Evolutionary conservation across 2,113 vertebrate species (phyloP).

Genomic region (Tachycineta bicolor): DNA sequence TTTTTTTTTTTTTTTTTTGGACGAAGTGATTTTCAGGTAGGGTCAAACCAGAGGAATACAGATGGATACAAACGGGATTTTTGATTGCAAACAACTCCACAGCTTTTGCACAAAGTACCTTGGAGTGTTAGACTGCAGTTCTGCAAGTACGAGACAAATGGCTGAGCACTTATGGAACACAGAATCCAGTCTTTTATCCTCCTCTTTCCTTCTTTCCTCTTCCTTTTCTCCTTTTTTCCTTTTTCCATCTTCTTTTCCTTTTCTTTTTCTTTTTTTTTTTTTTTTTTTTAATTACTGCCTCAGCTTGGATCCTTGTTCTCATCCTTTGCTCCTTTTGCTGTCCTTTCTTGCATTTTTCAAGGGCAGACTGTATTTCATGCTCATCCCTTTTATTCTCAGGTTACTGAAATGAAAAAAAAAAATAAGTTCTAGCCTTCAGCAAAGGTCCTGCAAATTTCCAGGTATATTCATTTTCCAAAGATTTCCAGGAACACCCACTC

Average conservation of each 20-base stretch:
- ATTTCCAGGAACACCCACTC: background rate
- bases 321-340: background rate
- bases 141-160: background rate
- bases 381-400: background rate
- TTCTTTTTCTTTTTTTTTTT: too few species aligned
- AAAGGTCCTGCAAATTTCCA: background rate
- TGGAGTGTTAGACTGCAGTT: rapidly evolving
- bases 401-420: background rate
- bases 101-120: background rate
- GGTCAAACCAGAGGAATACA: background rate
- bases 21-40: background rate
- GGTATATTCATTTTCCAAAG: background rate
- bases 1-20: background rate
- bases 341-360: background rate
- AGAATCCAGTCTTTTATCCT: background rate
- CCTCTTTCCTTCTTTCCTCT: too few species aligned
- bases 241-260: background rate
- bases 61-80: background rate
- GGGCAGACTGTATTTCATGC: background rate
- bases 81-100: background rate
- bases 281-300: background rate
- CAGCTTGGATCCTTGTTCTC: background rate
- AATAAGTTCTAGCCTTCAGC: background rate
- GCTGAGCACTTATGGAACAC: background rate
- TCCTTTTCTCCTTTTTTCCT: too few species aligned